Evolutionary conservation across 2,888 invertebrate species (phyloP), one percentile per base, ranked within the genome.

Genomic region (Caenorhabditis sinica): DNA sequence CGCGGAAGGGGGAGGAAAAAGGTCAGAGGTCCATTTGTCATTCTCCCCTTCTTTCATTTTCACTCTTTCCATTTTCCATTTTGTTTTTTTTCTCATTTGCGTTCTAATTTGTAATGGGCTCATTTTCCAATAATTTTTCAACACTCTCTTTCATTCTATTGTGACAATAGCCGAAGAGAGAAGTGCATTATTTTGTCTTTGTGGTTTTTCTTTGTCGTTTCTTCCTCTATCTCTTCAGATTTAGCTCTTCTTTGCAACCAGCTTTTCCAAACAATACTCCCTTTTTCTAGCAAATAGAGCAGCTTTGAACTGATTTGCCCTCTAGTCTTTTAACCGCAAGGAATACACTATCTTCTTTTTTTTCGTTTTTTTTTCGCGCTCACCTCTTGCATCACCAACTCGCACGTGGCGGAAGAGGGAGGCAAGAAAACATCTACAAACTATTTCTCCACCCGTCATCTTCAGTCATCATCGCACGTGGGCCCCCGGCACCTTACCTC

Each of bases 391-490:
- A 79, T 79, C 79, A 71, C 53, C 40, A 33, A 61, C 77, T 61
- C 61, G 71, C 80, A 80, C 80, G 80, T 80, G 80, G 80, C 49
- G 69, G 60, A 40, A 40, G 68, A 49, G 40, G 68, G 49, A 56
- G 51, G 51, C 33, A 58, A 80, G 80, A 80, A 80, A 80, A 80
- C 80, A 71, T 71, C 80, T 80, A 63, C 80, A 80, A 80, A 80
- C 80, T 72, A 66, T 72, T 66, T 72, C 58, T 63, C 60, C 36
- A 5, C 72, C 65, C 71, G 51, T 79, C 79, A 80, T 80, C 72
- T 72, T 72, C 80, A 72, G 72, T 80, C 72, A 65, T 79, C 79
- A 71, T 63, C 77, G 58, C 80, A 80, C 80, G 80, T 80, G 80
- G 72, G 56, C 30, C 69, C 2, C 25, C 51, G 23, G 53, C 51